Conservation (phyloP, 2,888 invertebrate genomes). For the Tinea trinotella region DNA sequence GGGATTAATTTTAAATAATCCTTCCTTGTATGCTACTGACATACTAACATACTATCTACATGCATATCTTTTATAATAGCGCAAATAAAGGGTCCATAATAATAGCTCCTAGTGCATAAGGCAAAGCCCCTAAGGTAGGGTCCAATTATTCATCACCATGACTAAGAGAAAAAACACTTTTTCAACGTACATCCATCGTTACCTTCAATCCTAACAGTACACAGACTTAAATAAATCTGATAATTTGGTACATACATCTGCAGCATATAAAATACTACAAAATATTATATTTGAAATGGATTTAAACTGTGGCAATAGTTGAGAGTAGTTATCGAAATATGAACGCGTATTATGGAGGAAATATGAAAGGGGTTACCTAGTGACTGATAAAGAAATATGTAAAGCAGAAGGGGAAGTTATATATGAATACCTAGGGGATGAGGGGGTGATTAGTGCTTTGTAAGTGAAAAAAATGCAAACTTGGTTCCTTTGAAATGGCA, state of each 20-base stretch:
- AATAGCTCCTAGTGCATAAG: not conserved
- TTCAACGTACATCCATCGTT: not conserved
- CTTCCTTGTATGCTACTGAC: no score
- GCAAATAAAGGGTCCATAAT: slow-evolving; percentile 12
- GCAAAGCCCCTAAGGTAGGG: slow-evolving; percentile 9
- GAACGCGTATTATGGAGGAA: not conserved
- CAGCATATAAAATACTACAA: no score
- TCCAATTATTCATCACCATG: slow-evolving; percentile 9
- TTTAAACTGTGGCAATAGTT: not conserved
- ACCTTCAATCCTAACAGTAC: no score
- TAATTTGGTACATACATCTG: not conserved
- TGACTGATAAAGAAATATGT: slow-evolving; percentile 10
- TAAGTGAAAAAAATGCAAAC: not conserved
- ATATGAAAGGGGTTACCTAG: slow-evolving; percentile 7
- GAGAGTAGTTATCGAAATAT: not conserved
- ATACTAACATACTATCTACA: not conserved
- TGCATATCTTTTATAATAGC: not conserved
- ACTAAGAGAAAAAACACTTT: not conserved
- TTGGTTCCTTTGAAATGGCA: not conserved
- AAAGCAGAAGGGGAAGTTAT: not conserved
- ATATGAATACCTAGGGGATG: not conserved
- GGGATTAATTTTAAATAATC: no score
- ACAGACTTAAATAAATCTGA: not conserved
- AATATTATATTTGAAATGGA: no score
- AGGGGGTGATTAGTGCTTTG: slow-evolving; percentile 6